These are phyloP conservation scores for Nymphicus hollandicus DNA, from an alignment of 2,113 vertebrate species.

Conservation along the genomic window DNA sequence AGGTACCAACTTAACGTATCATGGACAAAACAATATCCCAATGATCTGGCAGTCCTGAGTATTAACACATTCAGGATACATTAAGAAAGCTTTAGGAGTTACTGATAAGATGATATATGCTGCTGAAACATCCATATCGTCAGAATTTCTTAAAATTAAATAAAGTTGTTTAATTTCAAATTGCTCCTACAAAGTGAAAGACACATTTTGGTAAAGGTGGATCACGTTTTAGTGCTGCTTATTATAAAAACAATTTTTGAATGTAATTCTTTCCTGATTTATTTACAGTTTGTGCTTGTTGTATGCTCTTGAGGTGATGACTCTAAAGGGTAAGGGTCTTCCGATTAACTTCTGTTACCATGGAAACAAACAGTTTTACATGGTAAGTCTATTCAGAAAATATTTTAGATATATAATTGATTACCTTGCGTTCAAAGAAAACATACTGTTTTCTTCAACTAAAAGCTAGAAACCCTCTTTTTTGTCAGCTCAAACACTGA, in stretches of 20 bases:
- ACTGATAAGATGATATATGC: background rate
- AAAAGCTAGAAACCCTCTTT: background rate
- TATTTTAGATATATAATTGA: background rate
- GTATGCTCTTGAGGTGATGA: background rate
- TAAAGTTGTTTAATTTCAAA: background rate
- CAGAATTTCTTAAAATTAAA: background rate
- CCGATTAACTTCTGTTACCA: constrained; percentile 24
- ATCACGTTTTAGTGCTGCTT: background rate
- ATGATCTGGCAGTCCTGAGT: background rate
- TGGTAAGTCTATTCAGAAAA: background rate
- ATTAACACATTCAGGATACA: background rate
- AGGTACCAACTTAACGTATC: background rate
- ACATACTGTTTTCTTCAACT: background rate
- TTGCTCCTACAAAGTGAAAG: background rate
- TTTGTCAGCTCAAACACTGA: background rate
- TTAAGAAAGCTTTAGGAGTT: background rate
- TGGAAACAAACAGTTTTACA: background rate
- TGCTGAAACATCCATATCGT: background rate
- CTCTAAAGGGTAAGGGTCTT: background rate
- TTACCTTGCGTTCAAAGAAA: background rate
- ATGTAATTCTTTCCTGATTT: background rate
- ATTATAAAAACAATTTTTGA: background rate
- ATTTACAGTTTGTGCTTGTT: background rate
- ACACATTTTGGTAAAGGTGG: background rate
- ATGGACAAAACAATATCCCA: background rate